phyloP scores from a whole-genome alignment of 2,113 vertebrate species.

The Leptocoma aspasia region DNA sequence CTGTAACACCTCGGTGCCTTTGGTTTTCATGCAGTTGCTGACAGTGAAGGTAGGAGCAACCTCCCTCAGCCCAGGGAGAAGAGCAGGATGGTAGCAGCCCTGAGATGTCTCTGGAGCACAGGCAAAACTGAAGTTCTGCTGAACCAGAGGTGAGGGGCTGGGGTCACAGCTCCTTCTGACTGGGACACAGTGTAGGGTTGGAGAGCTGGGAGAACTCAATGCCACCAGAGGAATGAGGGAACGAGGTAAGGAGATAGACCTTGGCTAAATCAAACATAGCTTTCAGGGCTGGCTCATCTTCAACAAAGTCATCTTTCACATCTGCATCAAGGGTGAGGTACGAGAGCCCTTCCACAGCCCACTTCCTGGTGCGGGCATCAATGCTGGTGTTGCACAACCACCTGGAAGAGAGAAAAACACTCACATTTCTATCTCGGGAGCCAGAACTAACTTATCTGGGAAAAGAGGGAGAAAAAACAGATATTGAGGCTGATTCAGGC shows the following conservation, averaged over 20 bases:
- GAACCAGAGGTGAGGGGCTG: not conserved
- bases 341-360: constrained; percentile 93
- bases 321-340: constrained; percentile 96
- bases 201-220: not conserved
- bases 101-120: not conserved
- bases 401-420: constrained; percentile 60
- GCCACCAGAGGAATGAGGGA: not conserved
- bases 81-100: not conserved
- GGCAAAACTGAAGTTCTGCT: not conserved
- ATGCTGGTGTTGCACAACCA: constrained; percentile 91
- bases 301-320: constrained; percentile 97
- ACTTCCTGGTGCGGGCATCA: constrained; percentile 89
- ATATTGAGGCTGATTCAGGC: not conserved
- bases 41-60: not conserved
- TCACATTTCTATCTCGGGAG: fast-evolving
- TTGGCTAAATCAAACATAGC: constrained; percentile 96
- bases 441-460: not conserved
- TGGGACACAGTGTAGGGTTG: not conserved
- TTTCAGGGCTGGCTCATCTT: constrained; percentile 87
- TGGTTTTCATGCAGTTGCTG: not conserved
- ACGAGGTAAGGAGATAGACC: constrained; percentile 66
- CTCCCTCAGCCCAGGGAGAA: not conserved
- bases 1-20: not conserved
- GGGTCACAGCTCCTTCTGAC: not conserved
- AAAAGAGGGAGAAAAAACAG: not conserved